A percentile compares a stretch with the other conserved stretches of the same genome.
phyloP scores from a whole-genome alignment of 2,113 vertebrate species.

The Toxostoma redivivum region DNA sequence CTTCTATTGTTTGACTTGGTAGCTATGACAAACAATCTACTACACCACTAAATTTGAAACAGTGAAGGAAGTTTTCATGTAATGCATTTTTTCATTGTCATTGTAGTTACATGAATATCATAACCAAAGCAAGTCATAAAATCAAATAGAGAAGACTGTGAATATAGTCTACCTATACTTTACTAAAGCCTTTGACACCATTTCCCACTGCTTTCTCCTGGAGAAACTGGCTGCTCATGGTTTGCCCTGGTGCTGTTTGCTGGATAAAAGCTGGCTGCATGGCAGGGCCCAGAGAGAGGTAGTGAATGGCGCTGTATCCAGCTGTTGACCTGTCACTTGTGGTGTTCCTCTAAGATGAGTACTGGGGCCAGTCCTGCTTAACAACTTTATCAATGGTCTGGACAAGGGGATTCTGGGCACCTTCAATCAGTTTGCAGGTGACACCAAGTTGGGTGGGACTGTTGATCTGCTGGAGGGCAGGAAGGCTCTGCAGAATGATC shows the following conservation, averaged over 20 bases:
- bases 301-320: background rate
- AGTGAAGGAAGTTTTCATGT: background rate
- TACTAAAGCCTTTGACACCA: background rate
- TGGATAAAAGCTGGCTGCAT: background rate
- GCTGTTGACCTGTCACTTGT: fast-evolving
- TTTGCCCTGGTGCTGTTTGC: background rate
- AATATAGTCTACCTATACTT: background rate
- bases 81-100: background rate
- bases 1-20: background rate
- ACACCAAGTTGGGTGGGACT: background rate
- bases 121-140: background rate
- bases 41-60: background rate
- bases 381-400: background rate
- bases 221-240: background rate
- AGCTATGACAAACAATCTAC: background rate
- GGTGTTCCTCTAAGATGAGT: background rate
- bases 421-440: background rate
- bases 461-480: background rate
- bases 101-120: background rate
- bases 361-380: background rate
- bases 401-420: background rate
- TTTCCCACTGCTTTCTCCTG: background rate
- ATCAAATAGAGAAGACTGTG: background rate
- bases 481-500: background rate
- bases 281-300: background rate